Evolutionary conservation across 2,113 vertebrate genomes (phyloP), one percentile per base, ranked within the genome.

Genomic region (Dendrocopos noguchii): DNA sequence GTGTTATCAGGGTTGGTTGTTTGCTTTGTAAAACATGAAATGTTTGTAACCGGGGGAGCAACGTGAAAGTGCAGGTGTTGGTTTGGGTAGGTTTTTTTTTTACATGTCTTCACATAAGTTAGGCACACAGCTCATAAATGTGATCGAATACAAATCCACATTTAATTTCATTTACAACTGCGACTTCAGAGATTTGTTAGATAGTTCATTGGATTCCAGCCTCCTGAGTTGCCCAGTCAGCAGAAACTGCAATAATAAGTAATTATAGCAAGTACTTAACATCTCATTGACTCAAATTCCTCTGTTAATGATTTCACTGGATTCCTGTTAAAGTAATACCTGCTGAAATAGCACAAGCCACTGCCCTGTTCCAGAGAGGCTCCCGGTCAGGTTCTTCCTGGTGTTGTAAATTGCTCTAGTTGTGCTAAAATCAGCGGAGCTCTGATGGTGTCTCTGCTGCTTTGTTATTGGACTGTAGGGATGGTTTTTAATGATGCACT

Each of bases 251-350:
- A 91, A 68, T 96, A 94, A 91, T 94, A 96, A 31, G 67, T 96
- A 97, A 96, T 93, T 97, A 91, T 96, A 95, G 78, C 81, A 94
- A 92, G 91, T 91, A 76, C 82, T 95, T 87, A 94, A 95, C 92
- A 96, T 95, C 91, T 91, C 96, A 94, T 95, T 97, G 90, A 87
- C 85, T 97, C 95, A 91, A 76, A 96, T 94, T 92, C 95, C 93
- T 96, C 93, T 96, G 86, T 95, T 95, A 96, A 93, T 96, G 94
- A 94, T 94, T 94, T 95, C 94, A 67, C 53, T 78, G 81, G 85
- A 94, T 95, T 94, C 93, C 68, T 95, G 90, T 93, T 96, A 88
- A 95, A 93, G 85, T 86, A 80, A 95, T 88, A 92, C 86, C 81
- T 94, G 91, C 83, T 95, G 90, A 92, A 95, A 81, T 94, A 87